phyloP scores from a whole-genome alignment of 2,888 invertebrate species.

The Caenorhabditis imperialis region DNA sequence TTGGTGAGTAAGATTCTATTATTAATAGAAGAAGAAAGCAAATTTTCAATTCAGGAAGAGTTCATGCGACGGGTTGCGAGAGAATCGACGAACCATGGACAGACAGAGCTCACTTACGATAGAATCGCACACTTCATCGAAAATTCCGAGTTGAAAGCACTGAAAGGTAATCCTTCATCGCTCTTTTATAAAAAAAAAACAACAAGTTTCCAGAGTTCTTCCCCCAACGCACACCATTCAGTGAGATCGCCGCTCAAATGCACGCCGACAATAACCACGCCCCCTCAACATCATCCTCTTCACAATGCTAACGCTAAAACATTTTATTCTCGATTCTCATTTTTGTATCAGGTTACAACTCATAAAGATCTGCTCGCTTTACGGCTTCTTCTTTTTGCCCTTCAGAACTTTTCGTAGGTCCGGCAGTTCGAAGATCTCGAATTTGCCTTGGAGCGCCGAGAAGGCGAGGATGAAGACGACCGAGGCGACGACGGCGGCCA shows the following conservation, averaged over 20 bases:
- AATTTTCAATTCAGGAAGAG: conserved; percentile 28
- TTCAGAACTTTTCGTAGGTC: background rate
- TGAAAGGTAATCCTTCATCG: conserved; percentile 23
- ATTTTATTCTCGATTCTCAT: too few species aligned
- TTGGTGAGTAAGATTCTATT: conserved; percentile 22
- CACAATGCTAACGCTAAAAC: too few species aligned
- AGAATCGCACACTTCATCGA: conserved; percentile 23
- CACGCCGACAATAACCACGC: too few species aligned
- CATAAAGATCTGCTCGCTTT: too few species aligned
- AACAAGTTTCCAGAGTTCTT: conserved; percentile 41
- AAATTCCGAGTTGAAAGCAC: conserved; percentile 26
- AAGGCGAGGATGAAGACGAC: conserved; percentile 1
- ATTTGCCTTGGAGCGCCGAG: conserved; percentile 3
- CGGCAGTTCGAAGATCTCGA: conserved; percentile 4
- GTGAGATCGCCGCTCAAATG: background rate
- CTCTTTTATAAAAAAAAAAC: conserved; percentile 7
- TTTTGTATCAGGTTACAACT: too few species aligned
- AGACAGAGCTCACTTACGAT: conserved; percentile 29
- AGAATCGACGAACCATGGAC: conserved; percentile 3
- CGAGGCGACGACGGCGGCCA: background rate
- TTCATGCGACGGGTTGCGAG: conserved; percentile 24
- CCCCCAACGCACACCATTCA: conserved; percentile 27
- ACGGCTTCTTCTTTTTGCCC: too few species aligned
- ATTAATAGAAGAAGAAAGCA: background rate
- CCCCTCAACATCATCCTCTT: too few species aligned